These are phyloP conservation scores for Ornithorhynchus anatinus DNA, from an alignment of 2,113 vertebrate species.

Conservation along the genomic window DNA sequence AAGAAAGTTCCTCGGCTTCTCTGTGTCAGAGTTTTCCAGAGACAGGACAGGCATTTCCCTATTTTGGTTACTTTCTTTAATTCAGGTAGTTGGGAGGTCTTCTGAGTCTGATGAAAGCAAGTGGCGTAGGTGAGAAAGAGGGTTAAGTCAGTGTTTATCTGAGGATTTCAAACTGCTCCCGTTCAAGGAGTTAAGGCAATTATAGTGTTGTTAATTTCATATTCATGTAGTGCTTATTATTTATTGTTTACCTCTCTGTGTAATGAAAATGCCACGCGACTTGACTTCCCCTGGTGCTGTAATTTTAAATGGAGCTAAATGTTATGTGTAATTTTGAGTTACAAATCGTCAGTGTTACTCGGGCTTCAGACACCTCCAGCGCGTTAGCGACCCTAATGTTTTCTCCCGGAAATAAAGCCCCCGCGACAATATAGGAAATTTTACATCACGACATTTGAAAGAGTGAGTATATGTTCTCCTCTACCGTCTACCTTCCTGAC, in stretches of 20 bases:
- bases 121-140: conserved; percentile 25
- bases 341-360: conserved; percentile 40
- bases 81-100: conserved; percentile 8
- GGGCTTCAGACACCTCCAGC: conserved; percentile 22
- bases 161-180: conserved; percentile 25
- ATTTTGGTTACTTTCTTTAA: not conserved
- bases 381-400: not conserved
- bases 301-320: conserved; percentile 51
- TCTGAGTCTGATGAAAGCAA: conserved; percentile 43
- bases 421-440: too few species aligned
- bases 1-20: not conserved
- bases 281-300: conserved; percentile 21
- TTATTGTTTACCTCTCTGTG: conserved; percentile 46
- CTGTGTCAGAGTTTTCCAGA: not conserved
- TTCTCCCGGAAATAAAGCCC: too few species aligned
- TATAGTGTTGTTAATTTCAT: conserved; percentile 42
- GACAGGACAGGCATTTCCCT: not conserved
- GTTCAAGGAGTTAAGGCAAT: conserved; percentile 46
- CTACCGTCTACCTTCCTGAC: too few species aligned
- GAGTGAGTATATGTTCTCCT: too few species aligned
- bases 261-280: conserved; percentile 32
- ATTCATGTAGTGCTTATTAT: conserved; percentile 44
- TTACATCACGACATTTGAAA: too few species aligned
- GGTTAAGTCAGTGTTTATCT: conserved; percentile 53
- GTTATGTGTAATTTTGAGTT: conserved; percentile 46